Evolutionary conservation across 1,140 invertebrate species (phyloP).

Genomic region (Ptiloglossa arizonensis): DNA sequence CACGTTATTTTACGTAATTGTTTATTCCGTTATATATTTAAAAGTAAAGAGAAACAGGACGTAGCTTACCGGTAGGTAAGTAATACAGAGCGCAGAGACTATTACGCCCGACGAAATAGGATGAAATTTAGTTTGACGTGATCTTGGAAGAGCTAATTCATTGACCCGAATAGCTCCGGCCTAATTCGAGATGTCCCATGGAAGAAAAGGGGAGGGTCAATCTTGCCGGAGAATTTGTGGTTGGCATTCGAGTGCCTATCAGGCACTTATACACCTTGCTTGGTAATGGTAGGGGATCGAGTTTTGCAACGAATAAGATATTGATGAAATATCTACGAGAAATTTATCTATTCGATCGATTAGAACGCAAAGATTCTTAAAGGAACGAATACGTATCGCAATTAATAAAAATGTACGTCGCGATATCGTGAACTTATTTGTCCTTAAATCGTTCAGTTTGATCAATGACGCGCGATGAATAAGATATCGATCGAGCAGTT

Average conservation of each 20-base stretch:
- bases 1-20: too few species aligned
- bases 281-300: background rate
- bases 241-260: slow-evolving; percentile 19
- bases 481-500: too few species aligned
- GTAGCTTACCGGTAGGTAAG: background rate
- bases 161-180: slow-evolving; percentile 41
- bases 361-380: background rate
- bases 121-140: slow-evolving; percentile 42
- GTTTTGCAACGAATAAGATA: background rate
- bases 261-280: background rate
- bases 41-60: background rate
- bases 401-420: too few species aligned
- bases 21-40: background rate
- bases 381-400: too few species aligned
- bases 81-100: slow-evolving; percentile 10
- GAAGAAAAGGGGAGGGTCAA: slow-evolving; percentile 35
- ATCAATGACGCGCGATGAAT: too few species aligned
- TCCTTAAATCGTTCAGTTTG: too few species aligned
- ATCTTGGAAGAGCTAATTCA: slow-evolving; percentile 41
- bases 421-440: background rate
- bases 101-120: slow-evolving; percentile 21
- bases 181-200: slow-evolving; percentile 45
- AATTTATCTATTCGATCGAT: too few species aligned
- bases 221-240: slow-evolving; percentile 49
- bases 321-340: background rate